These are phyloP conservation scores for Ectropis grisescens DNA, from an alignment of 1,140 invertebrate species.

Conservation along the genomic window DNA sequence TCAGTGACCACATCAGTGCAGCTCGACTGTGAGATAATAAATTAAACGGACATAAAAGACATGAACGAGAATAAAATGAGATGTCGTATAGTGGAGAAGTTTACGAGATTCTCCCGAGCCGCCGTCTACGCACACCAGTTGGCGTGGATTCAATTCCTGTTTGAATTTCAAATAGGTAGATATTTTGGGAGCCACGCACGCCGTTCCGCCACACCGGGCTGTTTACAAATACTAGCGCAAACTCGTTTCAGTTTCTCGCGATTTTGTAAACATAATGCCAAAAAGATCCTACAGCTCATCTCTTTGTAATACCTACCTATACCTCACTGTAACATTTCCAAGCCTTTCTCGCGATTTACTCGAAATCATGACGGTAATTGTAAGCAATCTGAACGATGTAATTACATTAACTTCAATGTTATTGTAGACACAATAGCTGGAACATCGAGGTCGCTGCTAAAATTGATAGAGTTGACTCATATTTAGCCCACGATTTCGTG, in stretches of 20 bases:
- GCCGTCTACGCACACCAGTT: slow-evolving; percentile 63
- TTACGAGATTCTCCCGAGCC: slow-evolving; percentile 48
- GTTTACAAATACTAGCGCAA: slow-evolving; percentile 64
- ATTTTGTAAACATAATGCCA: slow-evolving; percentile 57
- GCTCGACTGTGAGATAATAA: slow-evolving; percentile 25
- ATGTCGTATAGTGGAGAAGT: slow-evolving; percentile 60
- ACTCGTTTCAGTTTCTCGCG: slow-evolving; percentile 54
- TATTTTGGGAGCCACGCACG: slow-evolving; percentile 59
- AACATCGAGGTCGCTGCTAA: too few relatives aligned
- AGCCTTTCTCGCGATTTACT: slow-evolving; percentile 15
- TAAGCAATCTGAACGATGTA: too few relatives aligned
- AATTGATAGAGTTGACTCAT: too few relatives aligned
- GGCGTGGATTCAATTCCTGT: slow-evolving; percentile 63
- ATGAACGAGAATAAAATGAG: slow-evolving; percentile 51
- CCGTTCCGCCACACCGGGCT: slow-evolving; percentile 23
- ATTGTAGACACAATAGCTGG: too few relatives aligned
- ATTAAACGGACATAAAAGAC: slow-evolving; percentile 47
- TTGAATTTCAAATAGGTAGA: too few relatives aligned
- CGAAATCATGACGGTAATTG: too few relatives aligned
- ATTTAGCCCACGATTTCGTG: too few relatives aligned
- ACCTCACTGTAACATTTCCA: slow-evolving; percentile 9
- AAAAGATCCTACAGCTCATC: slow-evolving; percentile 28
- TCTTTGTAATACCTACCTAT: slow-evolving; percentile 7
- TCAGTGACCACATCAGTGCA: slow-evolving; percentile 11
- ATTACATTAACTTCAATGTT: too few relatives aligned